Evolutionary conservation across 2,113 vertebrate genomes (phyloP), one percentile per base, ranked within the genome.

Genomic region (Rattus rattus): DNA sequence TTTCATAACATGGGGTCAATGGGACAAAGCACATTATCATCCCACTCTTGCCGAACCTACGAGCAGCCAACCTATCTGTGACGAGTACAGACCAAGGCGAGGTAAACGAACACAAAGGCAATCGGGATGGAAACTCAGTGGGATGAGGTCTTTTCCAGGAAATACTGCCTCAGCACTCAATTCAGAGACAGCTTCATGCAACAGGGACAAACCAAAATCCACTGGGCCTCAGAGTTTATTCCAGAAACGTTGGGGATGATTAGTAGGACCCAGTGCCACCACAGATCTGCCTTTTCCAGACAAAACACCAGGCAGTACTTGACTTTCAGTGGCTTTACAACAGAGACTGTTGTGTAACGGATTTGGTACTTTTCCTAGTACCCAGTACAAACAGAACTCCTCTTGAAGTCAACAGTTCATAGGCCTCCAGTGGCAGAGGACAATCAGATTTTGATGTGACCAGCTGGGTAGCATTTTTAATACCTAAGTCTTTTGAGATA

Each of bases 71-170:
- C n/a, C n/a, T 19, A 63, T 49, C 61, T 52, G 84, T 0, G 4
- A 36, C 47, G n/a, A 26, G n/a, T 75, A 67, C 0, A 69, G 52
- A 77, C 52, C 39, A 33, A 76, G 49, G 11, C 2, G 84, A 90
- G 36, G 43, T 36, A 94, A 94, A 93, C 43, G 94, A 96, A 90
- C 33, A 20, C 94, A 76, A 92, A 80, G 54, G 7, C 10, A 63
- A 81, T n/a, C 19, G 89, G 72, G 81, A 91, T 2, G 4, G 69
- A 76, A 85, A 63, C 56, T 24, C 5, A 75, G 73, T 94, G 77
- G 93, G 94, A 73, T 13, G 13, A 88, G 39, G 56, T n/a, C 30
- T 81, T 90, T 87, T 90, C 43, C 1, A 2, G 19, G 63, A 28
- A 12, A 33, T 49, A 81, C 12, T 77, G 59, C 33, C 65, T 92